These are phyloP conservation scores for Oligia strigilis DNA, from an alignment of 2,888 invertebrate genomes.

Conservation along the genomic window DNA sequence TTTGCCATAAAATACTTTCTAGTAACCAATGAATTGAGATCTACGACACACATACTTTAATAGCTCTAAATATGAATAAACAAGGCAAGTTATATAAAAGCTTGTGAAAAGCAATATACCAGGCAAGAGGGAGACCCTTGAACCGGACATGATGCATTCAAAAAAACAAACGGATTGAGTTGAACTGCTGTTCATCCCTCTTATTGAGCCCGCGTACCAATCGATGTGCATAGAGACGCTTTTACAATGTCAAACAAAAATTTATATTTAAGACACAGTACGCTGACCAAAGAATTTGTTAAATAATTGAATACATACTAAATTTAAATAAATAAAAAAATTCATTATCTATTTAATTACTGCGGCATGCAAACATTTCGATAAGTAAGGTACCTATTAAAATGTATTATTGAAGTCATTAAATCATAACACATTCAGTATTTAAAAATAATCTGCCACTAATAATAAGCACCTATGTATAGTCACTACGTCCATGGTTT, in stretches of 20 bases:
- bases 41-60: background rate
- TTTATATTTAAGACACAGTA: background rate
- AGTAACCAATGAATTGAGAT: background rate
- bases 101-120: background rate
- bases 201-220: background rate
- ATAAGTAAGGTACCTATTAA: too few species aligned
- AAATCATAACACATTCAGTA: too few species aligned
- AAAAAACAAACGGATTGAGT: conserved; percentile 13
- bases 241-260: background rate
- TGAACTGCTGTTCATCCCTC: background rate
- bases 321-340: background rate
- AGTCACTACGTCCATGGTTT: background rate
- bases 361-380: too few species aligned
- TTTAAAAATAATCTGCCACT: too few species aligned
- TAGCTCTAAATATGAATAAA: background rate
- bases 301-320: background rate
- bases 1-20: background rate
- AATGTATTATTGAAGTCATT: too few species aligned
- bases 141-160: conserved; percentile 1
- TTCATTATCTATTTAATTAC: too few species aligned
- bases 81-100: background rate
- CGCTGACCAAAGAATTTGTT: background rate
- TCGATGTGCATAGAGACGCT: background rate
- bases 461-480: background rate
- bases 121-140: background rate